A percentile compares a stretch with the other conserved stretches of the same genome.
Evolutionary conservation across 2,113 vertebrate genomes (phyloP).

Genomic region (Trogon melanurus): DNA sequence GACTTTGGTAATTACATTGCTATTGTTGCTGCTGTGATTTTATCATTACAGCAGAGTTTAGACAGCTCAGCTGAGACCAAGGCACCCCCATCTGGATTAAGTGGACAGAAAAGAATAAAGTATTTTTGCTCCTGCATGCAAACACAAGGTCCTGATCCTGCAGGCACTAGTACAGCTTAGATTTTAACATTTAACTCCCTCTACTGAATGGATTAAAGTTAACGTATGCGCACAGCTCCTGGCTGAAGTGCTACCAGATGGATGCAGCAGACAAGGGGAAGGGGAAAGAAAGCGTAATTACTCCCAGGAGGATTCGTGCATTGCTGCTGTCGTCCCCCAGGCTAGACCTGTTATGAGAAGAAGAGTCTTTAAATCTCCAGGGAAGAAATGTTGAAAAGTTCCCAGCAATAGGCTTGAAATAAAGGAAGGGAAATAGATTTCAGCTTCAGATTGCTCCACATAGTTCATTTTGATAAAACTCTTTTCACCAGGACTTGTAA

Average conservation of each 20-base stretch:
- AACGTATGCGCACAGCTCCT: background rate
- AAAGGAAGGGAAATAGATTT: background rate
- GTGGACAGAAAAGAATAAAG: background rate
- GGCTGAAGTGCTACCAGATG: background rate
- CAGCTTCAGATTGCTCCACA: background rate
- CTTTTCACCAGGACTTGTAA: background rate
- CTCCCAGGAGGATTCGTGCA: background rate
- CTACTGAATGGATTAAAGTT: conserved; percentile 21
- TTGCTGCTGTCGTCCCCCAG: fast-evolving
- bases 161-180: background rate
- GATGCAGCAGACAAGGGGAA: background rate
- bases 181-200: conserved; percentile 43
- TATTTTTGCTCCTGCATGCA: background rate
- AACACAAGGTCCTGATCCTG: background rate
- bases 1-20: background rate
- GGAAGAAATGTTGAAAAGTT: background rate
- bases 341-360: background rate
- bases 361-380: background rate
- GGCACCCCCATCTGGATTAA: fast-evolving
- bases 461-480: background rate
- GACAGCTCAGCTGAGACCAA: background rate
- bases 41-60: background rate
- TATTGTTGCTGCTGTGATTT: background rate
- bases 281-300: background rate
- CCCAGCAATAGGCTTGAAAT: background rate